A percentile compares a stretch with the other conserved stretches of the same genome.
These are phyloP conservation scores for Bombus turneri DNA, from an alignment of 1,140 invertebrate species.

Conservation along the genomic window DNA sequence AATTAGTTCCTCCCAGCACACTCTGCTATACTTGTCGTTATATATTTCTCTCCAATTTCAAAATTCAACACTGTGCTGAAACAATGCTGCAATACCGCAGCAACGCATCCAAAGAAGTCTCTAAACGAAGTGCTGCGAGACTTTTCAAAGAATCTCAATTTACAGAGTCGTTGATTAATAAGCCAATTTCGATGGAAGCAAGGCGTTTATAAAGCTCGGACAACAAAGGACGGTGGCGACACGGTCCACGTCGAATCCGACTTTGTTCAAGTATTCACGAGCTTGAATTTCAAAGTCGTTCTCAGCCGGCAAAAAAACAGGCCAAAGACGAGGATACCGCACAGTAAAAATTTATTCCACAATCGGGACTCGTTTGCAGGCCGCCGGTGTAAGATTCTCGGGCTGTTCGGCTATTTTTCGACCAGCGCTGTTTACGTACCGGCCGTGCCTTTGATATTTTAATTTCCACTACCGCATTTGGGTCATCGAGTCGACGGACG, in stretches of 20 bases:
- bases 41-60: neutral
- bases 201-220: conserved; percentile 1
- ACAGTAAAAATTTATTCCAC: conserved; percentile 8
- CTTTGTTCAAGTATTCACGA: conserved; percentile 7
- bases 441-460: conserved; percentile 19
- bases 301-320: neutral
- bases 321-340: neutral
- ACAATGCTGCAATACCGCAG: neutral
- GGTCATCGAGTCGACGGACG: neutral
- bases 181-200: neutral
- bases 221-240: neutral
- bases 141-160: conserved; percentile 11
- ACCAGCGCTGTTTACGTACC: neutral
- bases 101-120: neutral
- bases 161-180: conserved; percentile 1
- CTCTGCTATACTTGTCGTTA: neutral
- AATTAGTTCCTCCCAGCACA: neutral
- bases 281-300: conserved; percentile 5
- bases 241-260: neutral
- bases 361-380: neutral
- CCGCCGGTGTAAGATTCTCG: neutral
- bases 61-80: neutral
- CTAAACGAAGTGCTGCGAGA: neutral
- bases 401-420: neutral
- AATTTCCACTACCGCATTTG: conserved; percentile 1